Evolutionary conservation across 2,888 invertebrate genomes (phyloP), one percentile per base, ranked within the genome.

Genomic region (Stegana nigrithorax): DNA sequence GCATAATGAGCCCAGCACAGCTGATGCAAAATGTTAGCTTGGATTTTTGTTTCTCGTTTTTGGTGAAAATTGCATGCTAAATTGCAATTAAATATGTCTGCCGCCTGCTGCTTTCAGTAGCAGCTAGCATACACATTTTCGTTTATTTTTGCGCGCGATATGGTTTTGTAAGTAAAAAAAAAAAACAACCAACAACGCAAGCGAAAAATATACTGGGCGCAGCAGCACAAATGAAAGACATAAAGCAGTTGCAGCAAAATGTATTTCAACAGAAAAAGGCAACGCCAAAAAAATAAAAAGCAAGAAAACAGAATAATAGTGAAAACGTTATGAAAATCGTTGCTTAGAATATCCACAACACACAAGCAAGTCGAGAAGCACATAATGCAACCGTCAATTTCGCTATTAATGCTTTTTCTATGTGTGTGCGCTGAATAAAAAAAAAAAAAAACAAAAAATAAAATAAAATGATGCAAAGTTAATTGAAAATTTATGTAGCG

Each of bases 181-280:
- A n/a, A n/a, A n/a, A n/a, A n/a, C n/a, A n/a, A n/a, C n/a, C n/a
- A n/a, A n/a, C n/a, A n/a, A n/a, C n/a, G 25, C 6, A 17, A 19
- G 17, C 8, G 17, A 25, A 47, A 19, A 19, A 47, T 23, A 21
- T n/a, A 62, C 50, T 50, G 70, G 62, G 65, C 45, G 68, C 59
- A 70, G 64, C 73, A 70, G 68, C 73, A 63, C 67, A 75, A 63
- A 61, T 70, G 73, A 78, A 73, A 75, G 73, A 73, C 67, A 77
- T 56, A 71, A 73, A 77, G 67, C 73, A 73, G 73, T 73, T 73
- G 73, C 75, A 71, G n/a, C n/a, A n/a, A n/a, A n/a, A n/a, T n/a
- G n/a, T n/a, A n/a, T n/a, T n/a, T n/a, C n/a, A n/a, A n/a, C n/a
- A n/a, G n/a, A n/a, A n/a, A n/a, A n/a, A n/a, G n/a, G n/a, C n/a